Conservation (phyloP, 2,797 vertebrate genomes). For the Odontamblyopus rebecca region DNA sequence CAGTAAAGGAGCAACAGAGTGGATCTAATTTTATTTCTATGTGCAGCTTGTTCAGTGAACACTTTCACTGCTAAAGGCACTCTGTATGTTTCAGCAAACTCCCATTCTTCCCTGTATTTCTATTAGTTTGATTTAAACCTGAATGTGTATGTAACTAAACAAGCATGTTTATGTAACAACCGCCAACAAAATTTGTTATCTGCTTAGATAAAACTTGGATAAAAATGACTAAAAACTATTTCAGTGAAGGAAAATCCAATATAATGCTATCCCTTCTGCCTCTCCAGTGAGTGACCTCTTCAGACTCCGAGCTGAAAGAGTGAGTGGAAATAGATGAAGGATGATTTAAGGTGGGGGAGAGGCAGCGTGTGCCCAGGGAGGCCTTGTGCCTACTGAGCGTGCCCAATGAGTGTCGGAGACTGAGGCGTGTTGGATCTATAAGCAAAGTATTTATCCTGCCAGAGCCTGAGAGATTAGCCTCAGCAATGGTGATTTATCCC, state of each 20-base stretch:
- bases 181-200: conserved; percentile 30
- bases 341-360: conserved; percentile 69
- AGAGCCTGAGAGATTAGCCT: conserved; percentile 87
- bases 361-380: conserved; percentile 65
- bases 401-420: conserved; percentile 72
- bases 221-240: conserved; percentile 5
- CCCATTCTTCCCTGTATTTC: background rate
- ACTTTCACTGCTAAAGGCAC: conserved; percentile 42
- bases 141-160: conserved; percentile 16
- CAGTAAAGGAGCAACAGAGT: conserved; percentile 49
- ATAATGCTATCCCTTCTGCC: conserved; percentile 60
- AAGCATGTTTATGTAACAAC: conserved; percentile 30
- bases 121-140: conserved; percentile 12
- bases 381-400: conserved; percentile 78
- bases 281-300: conserved; percentile 56
- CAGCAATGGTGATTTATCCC: conserved; percentile 89
- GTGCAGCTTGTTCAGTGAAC: conserved; percentile 34
- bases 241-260: conserved; percentile 26
- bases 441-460: conserved; percentile 82
- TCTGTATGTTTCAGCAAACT: conserved; percentile 31
- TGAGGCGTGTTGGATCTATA: conserved; percentile 78
- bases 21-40: conserved; percentile 57
- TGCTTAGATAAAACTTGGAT: conserved; percentile 33
- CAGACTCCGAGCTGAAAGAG: conserved; percentile 58
- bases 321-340: conserved; percentile 69